Percentiles rank a stretch among this genome's conserved stretches.
Conservation (phyloP, 2,113 vertebrate species). For the Naja naja region DNA sequence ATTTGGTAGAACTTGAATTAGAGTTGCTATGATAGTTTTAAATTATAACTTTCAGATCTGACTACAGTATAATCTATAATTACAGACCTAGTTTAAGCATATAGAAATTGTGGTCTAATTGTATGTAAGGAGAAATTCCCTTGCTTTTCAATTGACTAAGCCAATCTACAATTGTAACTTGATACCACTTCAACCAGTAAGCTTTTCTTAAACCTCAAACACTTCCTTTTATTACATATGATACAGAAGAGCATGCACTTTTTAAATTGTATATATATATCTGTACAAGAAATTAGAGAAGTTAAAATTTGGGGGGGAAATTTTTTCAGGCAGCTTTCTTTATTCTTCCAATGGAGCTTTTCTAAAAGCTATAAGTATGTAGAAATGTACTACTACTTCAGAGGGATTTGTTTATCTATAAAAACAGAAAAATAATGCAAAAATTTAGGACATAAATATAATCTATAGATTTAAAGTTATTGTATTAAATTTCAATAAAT, state of each 20-base stretch:
- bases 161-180: not conserved
- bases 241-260: not conserved
- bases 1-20: conserved; percentile 49
- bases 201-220: not conserved
- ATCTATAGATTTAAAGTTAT: not conserved
- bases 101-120: conserved; percentile 39
- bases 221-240: not conserved
- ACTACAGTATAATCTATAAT: conserved; percentile 42
- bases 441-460: not conserved
- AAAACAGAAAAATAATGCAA: not conserved
- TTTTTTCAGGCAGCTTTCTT: not conserved
- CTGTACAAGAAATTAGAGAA: not conserved
- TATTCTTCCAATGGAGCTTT: too few relatives aligned
- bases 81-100: conserved; percentile 43
- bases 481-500: not conserved
- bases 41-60: conserved; percentile 43
- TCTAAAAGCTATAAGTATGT: rapidly evolving
- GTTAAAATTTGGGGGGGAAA: not conserved
- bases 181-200: not conserved
- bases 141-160: conserved; percentile 42
- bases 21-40: conserved; percentile 31
- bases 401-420: rapidly evolving
- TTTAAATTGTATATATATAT: not conserved
- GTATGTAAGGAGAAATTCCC: conserved; percentile 33
- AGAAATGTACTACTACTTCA: not conserved